Conservation (phyloP, 2,888 invertebrate genomes). For the Polietes domitor region DNA sequence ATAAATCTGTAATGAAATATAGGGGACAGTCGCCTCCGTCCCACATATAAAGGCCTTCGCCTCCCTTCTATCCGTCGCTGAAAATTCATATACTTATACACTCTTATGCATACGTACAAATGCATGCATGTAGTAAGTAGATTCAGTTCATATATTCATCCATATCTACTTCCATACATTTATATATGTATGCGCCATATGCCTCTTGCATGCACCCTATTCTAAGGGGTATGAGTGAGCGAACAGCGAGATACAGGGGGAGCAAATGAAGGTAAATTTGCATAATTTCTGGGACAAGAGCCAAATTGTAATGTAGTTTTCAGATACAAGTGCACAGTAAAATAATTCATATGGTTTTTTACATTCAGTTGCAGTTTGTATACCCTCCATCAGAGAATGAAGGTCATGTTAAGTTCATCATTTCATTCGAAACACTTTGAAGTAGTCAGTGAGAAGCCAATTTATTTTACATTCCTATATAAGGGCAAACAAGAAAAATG, state of each 20-base stretch:
- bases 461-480: too few relatives aligned
- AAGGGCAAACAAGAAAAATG: too few relatives aligned
- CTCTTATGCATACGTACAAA: not conserved
- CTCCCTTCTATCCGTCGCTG: too few relatives aligned
- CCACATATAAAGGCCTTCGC: too few relatives aligned
- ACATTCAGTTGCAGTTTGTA: not conserved
- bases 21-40: too few relatives aligned
- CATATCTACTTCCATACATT: not conserved
- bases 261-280: conserved; percentile 58
- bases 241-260: not conserved
- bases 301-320: conserved; percentile 68
- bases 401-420: too few relatives aligned
- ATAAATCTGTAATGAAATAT: too few relatives aligned
- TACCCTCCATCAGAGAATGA: too few relatives aligned
- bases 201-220: not conserved
- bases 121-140: not conserved
- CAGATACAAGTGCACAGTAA: conserved; percentile 64
- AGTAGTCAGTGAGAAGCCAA: too few relatives aligned
- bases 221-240: conserved; percentile 3
- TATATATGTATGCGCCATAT: conserved; percentile 2
- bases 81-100: too few relatives aligned
- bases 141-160: not conserved
- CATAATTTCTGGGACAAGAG: conserved; percentile 70
- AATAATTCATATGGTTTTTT: conserved; percentile 65
- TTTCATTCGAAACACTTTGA: too few relatives aligned